Conservation (phyloP, 2,797 vertebrate genomes). For the Columba guinea region DNA sequence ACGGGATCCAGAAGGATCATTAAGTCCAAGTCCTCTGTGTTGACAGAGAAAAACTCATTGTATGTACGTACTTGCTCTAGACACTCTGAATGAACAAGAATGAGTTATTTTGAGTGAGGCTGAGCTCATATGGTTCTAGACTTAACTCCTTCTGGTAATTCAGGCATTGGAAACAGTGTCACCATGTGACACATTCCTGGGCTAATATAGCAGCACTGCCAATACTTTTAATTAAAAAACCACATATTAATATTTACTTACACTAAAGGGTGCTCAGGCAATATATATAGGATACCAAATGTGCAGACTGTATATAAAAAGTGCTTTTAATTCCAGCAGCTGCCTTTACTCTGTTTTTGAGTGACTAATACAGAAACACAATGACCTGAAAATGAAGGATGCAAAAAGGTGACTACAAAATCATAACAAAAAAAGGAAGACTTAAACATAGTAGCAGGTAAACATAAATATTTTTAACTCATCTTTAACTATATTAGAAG, state of each 20-base stretch:
- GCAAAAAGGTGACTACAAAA: not conserved
- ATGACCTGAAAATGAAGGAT: not conserved
- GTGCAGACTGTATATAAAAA: not conserved
- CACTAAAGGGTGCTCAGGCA: not conserved
- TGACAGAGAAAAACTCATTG: not conserved
- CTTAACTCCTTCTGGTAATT: not conserved
- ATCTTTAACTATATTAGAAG: not conserved
- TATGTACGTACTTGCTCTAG: rapidly evolving
- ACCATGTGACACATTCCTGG: not conserved
- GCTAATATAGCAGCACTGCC: not conserved
- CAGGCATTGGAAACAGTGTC: not conserved
- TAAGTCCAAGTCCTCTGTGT: not conserved
- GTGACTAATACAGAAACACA: not conserved
- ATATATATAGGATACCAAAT: not conserved
- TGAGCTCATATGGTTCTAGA: not conserved
- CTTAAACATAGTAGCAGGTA: not conserved
- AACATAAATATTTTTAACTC: not conserved
- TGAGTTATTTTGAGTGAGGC: not conserved
- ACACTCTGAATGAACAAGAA: not conserved
- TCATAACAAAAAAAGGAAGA: not conserved
- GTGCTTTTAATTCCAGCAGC: not conserved
- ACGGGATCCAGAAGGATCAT: not conserved
- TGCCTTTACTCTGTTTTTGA: not conserved
- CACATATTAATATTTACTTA: not conserved
- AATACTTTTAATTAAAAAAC: not conserved